A percentile compares a stretch with the other conserved stretches of the same genome.
Evolutionary conservation across 2,888 invertebrate genomes (phyloP).

Genomic region (Hemicrepidius hirtus): DNA sequence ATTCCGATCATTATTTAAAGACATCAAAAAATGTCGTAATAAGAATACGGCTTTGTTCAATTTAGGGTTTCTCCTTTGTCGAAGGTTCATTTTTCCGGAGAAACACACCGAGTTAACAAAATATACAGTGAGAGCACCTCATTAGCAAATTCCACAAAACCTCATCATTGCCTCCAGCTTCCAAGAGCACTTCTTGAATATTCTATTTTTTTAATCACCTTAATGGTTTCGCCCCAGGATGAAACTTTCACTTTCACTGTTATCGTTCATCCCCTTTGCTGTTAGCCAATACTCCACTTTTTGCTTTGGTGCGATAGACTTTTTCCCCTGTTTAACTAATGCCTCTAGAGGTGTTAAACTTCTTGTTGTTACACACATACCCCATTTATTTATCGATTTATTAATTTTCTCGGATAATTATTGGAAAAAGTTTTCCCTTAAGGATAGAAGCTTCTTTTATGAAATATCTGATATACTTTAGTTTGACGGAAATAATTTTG

Average conservation of each 20-base stretch:
- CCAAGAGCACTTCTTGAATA: conserved; percentile 25
- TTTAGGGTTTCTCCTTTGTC: conserved; percentile 14
- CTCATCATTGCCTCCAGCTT: conserved; percentile 22
- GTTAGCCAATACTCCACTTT: conserved; percentile 29
- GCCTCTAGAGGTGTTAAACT: conserved; percentile 31
- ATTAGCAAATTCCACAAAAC: conserved; percentile 29
- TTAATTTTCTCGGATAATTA: background rate
- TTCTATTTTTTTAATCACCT: conserved; percentile 25
- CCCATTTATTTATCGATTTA: background rate
- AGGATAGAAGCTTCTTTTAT: too few species aligned
- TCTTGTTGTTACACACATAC: conserved; percentile 6
- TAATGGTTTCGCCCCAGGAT: conserved; percentile 30
- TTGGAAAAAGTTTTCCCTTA: background rate
- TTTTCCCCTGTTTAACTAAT: conserved; percentile 33
- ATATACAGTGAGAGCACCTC: conserved; percentile 29
- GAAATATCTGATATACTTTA: conserved; percentile 18
- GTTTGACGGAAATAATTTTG: conserved; percentile 44
- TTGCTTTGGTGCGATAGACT: conserved; percentile 20
- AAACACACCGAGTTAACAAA: conserved; percentile 18
- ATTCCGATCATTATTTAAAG: too few species aligned
- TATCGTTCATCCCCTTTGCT: conserved; percentile 32
- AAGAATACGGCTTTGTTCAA: background rate
- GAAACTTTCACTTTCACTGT: conserved; percentile 29
- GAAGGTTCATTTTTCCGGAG: conserved; percentile 2
- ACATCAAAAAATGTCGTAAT: too few species aligned